Evolutionary conservation across 1,140 invertebrate species (phyloP).

Genomic region (Aphidius gifuensis): DNA sequence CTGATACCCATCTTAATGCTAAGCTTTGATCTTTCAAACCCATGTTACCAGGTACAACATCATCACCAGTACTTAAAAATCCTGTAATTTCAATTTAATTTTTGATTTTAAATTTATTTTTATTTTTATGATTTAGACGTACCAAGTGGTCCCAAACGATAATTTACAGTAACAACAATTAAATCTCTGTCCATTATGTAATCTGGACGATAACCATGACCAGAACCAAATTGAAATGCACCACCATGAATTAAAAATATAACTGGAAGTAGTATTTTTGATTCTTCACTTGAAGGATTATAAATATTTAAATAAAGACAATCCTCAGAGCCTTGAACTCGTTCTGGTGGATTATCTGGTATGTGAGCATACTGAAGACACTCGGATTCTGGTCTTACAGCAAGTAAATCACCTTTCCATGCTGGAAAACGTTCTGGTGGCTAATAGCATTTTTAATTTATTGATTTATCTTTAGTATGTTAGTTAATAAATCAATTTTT

Average conservation of each 20-base stretch:
- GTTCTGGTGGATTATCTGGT: constrained; percentile 15
- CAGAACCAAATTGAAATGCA: constrained; percentile 40
- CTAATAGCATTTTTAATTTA: constrained; percentile 14
- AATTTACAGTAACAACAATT: constrained; percentile 61
- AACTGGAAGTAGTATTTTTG: constrained; percentile 26
- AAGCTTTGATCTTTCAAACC: constrained; percentile 33
- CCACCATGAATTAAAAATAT: constrained; percentile 34
- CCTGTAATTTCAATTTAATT: constrained; percentile 9
- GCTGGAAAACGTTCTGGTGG: constrained; percentile 31
- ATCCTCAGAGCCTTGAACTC: constrained; percentile 48
- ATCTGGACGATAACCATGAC: constrained; percentile 45
- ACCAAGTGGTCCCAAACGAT: constrained; percentile 59
- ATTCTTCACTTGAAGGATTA: constrained; percentile 35
- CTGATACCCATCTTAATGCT: constrained; percentile 28
- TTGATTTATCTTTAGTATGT: not conserved
- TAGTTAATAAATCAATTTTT: not conserved
- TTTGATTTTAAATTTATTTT: not conserved
- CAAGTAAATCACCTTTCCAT: constrained; percentile 39
- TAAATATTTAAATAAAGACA: constrained; percentile 59
- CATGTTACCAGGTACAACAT: constrained; percentile 30
- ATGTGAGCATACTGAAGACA: constrained; percentile 36
- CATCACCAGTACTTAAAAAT: constrained; percentile 33
- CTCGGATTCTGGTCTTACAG: constrained; percentile 26
- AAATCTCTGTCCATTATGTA: constrained; percentile 60
- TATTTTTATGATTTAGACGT: not conserved